phyloP scores from a whole-genome alignment of 2,113 vertebrate genomes.

The Anthoscopus minutus region DNA sequence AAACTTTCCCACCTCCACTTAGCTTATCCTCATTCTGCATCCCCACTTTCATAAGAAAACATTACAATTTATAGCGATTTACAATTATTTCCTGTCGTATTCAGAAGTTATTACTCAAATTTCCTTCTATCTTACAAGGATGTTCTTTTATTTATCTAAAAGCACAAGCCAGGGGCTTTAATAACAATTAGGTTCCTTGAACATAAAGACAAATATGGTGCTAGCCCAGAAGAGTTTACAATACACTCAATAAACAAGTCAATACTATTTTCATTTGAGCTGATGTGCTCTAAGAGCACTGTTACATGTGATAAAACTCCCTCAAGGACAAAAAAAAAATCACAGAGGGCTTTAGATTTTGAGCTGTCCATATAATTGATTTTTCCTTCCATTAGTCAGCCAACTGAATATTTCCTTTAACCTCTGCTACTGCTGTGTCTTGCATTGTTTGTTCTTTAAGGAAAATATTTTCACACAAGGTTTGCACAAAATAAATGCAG shows the following conservation, averaged over 20 bases:
- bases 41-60: not conserved
- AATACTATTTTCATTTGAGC: not conserved
- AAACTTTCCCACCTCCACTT: not conserved
- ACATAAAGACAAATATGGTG: not conserved
- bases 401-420: conserved; percentile 17
- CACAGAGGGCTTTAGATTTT: conserved; percentile 9
- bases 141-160: not conserved
- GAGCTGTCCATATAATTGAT: conserved; percentile 15
- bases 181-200: not conserved
- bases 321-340: not conserved
- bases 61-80: not conserved
- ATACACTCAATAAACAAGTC: not conserved
- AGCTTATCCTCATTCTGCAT: not conserved
- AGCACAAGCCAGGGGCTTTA: not conserved
- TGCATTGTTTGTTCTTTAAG: not conserved
- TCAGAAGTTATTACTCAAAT: not conserved
- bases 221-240: not conserved
- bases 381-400: conserved; percentile 35
- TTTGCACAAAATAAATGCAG: not conserved
- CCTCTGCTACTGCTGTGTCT: not conserved
- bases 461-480: not conserved
- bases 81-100: not conserved
- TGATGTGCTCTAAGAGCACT: not conserved
- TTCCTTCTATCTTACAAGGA: not conserved
- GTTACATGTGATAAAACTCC: not conserved